Percentiles rank a stretch among this genome's conserved stretches.
Evolutionary conservation across 2,888 invertebrate genomes (phyloP).

Genomic region (Melipona beecheii): DNA sequence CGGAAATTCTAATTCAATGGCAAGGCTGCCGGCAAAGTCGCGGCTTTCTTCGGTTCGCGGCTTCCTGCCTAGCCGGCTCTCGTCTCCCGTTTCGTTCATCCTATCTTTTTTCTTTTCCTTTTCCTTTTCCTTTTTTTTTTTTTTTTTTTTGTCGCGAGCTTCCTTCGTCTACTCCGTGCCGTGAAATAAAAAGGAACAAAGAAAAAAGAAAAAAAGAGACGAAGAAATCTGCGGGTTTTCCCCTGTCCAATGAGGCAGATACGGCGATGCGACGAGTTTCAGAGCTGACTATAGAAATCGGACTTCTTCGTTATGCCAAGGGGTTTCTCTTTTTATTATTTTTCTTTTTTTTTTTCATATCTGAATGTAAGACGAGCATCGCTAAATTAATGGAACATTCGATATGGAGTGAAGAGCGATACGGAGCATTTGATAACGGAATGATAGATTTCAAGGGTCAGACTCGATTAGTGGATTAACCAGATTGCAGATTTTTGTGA

Average conservation of each 20-base stretch:
- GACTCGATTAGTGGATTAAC: too few species aligned
- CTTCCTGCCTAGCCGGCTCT: slow-evolving; percentile 38
- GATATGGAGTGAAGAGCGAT: too few species aligned
- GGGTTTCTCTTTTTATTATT: neutral
- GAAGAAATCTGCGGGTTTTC: neutral
- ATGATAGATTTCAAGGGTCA: too few species aligned
- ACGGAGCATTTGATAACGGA: too few species aligned
- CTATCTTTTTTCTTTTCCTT: neutral
- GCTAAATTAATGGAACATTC: too few species aligned
- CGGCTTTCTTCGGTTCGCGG: slow-evolving; percentile 35
- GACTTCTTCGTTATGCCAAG: slow-evolving; percentile 19
- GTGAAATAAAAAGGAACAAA: slow-evolving; percentile 10
- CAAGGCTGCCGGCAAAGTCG: slow-evolving; percentile 69
- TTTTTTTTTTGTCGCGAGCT: slow-evolving; percentile 50
- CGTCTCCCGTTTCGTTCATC: slow-evolving; percentile 4
- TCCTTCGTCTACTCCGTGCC: slow-evolving; percentile 16
- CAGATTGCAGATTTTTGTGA: too few species aligned
- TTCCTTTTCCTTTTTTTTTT: too few species aligned
- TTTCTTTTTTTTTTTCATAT: too few species aligned
- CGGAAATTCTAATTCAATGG: slow-evolving; percentile 79
- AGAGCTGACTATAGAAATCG: slow-evolving; percentile 12
- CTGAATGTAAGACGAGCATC: neutral
- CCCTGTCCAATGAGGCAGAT: neutral
- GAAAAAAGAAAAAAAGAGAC: neutral
- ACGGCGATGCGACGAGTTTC: neutral